Conservation (phyloP, 2,113 vertebrate species). For the Stercorarius parasiticus region DNA sequence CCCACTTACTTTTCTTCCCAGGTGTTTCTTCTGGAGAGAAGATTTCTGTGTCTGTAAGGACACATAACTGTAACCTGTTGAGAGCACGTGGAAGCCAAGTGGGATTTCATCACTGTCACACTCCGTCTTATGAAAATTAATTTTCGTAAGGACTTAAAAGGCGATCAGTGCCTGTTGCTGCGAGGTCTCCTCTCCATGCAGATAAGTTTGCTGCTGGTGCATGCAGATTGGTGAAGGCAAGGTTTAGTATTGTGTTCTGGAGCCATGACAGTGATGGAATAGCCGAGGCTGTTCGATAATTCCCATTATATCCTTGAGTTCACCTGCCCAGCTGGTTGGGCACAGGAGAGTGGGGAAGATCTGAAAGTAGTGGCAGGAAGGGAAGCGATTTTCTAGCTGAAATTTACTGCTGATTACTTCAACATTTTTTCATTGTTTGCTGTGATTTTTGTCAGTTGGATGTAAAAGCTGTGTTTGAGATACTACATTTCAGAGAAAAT, state of each 20-base stretch:
- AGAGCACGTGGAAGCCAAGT: background rate
- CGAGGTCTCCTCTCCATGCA: background rate
- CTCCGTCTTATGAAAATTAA: background rate
- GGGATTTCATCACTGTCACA: background rate
- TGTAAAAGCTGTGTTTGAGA: background rate
- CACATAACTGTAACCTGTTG: background rate
- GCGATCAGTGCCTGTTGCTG: background rate
- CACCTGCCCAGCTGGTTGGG: background rate
- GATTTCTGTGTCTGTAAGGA: background rate
- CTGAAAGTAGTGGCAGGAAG: background rate
- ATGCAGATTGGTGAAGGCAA: background rate
- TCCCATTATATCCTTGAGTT: background rate
- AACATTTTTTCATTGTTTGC: background rate
- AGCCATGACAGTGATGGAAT: background rate
- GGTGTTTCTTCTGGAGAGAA: background rate
- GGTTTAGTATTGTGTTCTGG: background rate
- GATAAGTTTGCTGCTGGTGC: background rate
- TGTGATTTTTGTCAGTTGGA: background rate
- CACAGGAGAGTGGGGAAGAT: background rate
- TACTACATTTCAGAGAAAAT: background rate
- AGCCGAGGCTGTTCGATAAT: background rate
- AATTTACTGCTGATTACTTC: background rate
- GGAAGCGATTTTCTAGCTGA: background rate
- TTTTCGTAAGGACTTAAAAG: background rate
- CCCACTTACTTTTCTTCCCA: background rate